Percentiles rank a stretch among this genome's conserved stretches.
phyloP scores from a whole-genome alignment of 2,797 vertebrate genomes.

The Lycodopsis pacificus region DNA sequence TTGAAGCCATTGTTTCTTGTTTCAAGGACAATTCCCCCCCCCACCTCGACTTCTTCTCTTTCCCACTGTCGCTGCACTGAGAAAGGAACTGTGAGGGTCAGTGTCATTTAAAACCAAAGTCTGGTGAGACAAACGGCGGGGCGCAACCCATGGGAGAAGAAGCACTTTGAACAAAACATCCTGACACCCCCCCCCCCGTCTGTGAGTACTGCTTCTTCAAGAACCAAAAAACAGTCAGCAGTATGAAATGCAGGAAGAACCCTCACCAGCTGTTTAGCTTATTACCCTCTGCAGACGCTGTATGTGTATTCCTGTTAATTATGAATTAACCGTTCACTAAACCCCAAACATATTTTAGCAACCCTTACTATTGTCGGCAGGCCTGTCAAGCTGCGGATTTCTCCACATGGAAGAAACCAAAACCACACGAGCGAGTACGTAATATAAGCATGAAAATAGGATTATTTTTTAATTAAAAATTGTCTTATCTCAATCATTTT shows the following conservation, averaged over 20 bases:
- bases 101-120: constrained; percentile 40
- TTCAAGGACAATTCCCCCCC: constrained; percentile 90
- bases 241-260: background rate
- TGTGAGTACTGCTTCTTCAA: constrained; percentile 10
- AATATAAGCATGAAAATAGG: background rate
- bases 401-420: background rate
- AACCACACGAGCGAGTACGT: background rate
- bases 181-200: constrained; percentile 7
- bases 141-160: constrained; percentile 33
- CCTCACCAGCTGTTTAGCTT: constrained; percentile 20
- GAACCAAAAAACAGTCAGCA: background rate
- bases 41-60: constrained; percentile 40
- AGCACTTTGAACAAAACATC: constrained; percentile 39
- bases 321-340: background rate
- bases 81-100: constrained; percentile 50
- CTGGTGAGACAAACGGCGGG: constrained; percentile 41
- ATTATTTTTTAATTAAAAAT: background rate
- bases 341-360: constrained; percentile 1
- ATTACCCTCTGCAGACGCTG: constrained; percentile 7
- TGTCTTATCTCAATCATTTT: background rate
- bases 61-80: constrained; percentile 48
- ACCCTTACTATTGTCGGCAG: background rate
- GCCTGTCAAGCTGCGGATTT: background rate
- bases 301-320: constrained; percentile 18
- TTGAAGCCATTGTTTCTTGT: constrained; percentile 84